Evolutionary conservation across 2,888 invertebrate genomes (phyloP), one percentile per base, ranked within the genome.

Genomic region (Dasysyrphus tricinctus): DNA sequence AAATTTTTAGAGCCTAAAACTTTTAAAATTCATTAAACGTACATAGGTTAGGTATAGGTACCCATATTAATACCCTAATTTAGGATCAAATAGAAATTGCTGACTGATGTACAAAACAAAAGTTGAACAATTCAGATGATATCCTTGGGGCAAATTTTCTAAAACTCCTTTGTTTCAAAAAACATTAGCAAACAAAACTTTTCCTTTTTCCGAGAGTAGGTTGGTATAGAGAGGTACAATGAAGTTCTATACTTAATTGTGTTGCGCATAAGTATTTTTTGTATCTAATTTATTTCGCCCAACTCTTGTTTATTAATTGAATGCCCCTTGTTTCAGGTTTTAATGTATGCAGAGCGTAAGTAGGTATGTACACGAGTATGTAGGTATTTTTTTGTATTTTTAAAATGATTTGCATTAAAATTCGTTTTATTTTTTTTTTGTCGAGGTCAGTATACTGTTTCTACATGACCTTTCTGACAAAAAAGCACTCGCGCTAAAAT

Each of bases 351-450:
- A 61, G 12, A 39, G 24, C 8, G 4, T 39, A 42, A n/a, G 37
- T 39, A 39, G 12, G 5, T 37, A 19, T 5, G 3, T 19, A 11
- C 9, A 9, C 14, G 2, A 2, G 1, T 19, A 0, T 16, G 16
- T 34, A 39, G 32, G 32, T 32, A 5, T 44, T 19, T 47, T 11
- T 4, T 5, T 56, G 16, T 34, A 19, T 47, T 47, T 57, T 39
- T 29, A 61, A 74, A 37, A 51, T 78, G 67, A 67, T 82, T 77
- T 77, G 19, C 73, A 82, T 74, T 61, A 72, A 72, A 80, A 57
- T 12, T 24, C 24, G 24, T 24, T 24, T 34, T 44, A 49, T 49
- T 61, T 24, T n/a, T 8, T 39, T 16, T 61, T 8, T n/a, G 12
- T 63, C 42, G 74, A 65, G 79, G 79, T 83, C 57, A 63, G 61